Evolutionary conservation across 2,888 invertebrate species (phyloP).

Genomic region (Dasysyrphus albostriatus): DNA sequence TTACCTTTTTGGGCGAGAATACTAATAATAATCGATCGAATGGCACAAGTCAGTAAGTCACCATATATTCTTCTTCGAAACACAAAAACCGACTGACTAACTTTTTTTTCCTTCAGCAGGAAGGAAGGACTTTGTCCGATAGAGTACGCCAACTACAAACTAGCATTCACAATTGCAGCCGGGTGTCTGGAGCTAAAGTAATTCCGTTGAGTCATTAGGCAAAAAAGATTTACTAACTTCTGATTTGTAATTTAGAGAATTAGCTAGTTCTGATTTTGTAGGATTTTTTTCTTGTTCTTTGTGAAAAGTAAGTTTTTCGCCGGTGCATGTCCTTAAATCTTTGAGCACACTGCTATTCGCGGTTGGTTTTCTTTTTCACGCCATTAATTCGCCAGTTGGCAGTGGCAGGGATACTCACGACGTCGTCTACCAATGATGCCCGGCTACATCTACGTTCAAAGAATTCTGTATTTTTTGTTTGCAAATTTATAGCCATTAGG

Average conservation of each 20-base stretch:
- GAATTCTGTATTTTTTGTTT: background rate
- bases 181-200: constrained; percentile 43
- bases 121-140: background rate
- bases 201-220: constrained; percentile 73
- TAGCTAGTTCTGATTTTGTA: constrained; percentile 66
- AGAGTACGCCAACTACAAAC: background rate
- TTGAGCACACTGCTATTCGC: background rate
- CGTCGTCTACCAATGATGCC: constrained; percentile 40
- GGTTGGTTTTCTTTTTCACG: constrained; percentile 62
- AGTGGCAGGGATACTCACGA: constrained; percentile 2
- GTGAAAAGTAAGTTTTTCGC: background rate
- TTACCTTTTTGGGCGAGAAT: constrained; percentile 43
- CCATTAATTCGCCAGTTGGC: constrained; percentile 64
- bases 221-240: constrained; percentile 74
- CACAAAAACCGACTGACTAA: constrained; percentile 1
- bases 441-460: constrained; percentile 29
- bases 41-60: constrained; percentile 62
- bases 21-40: constrained; percentile 73
- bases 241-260: constrained; percentile 74
- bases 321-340: constrained; percentile 16
- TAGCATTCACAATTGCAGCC: background rate
- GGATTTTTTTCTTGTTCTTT: constrained; percentile 1
- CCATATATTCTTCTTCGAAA: constrained; percentile 51
- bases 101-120: background rate
- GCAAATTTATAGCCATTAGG: constrained; percentile 64